These are phyloP conservation scores for Podocnemis expansa DNA, from an alignment of 2,113 vertebrate species.

Conservation along the genomic window DNA sequence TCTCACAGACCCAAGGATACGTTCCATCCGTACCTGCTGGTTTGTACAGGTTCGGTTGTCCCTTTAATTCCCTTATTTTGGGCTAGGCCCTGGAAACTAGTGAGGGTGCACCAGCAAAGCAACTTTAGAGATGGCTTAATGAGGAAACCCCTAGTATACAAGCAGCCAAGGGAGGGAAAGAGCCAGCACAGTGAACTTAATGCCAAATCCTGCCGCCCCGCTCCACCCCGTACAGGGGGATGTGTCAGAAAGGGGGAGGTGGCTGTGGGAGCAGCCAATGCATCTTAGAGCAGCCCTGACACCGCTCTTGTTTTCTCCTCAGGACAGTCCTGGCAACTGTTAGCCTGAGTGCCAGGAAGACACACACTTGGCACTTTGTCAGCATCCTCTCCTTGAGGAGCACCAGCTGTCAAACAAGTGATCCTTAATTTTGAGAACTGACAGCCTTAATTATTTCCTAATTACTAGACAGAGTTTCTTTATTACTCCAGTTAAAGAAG, in stretches of 20 bases:
- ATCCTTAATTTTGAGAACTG: background rate
- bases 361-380: background rate
- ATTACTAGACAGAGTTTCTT: background rate
- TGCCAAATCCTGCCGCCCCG: background rate
- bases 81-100: background rate
- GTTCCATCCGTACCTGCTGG: constrained; percentile 41
- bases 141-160: background rate
- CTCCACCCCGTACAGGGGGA: background rate
- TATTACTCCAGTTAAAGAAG: background rate
- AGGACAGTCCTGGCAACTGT: fast-evolving
- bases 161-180: background rate
- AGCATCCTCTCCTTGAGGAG: background rate
- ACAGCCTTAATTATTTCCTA: background rate
- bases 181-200: background rate
- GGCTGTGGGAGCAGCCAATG: background rate
- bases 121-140: background rate
- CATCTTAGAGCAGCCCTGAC: background rate
- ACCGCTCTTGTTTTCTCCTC: background rate
- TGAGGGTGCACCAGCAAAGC: background rate
- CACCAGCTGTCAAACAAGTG: background rate
- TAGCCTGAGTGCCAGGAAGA: background rate
- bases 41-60: background rate
- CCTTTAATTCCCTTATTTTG: constrained; percentile 22
- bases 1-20: constrained; percentile 42
- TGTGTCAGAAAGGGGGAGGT: background rate